phyloP scores from a whole-genome alignment of 2,113 vertebrate genomes.

The Trematocara macrostoma region DNA sequence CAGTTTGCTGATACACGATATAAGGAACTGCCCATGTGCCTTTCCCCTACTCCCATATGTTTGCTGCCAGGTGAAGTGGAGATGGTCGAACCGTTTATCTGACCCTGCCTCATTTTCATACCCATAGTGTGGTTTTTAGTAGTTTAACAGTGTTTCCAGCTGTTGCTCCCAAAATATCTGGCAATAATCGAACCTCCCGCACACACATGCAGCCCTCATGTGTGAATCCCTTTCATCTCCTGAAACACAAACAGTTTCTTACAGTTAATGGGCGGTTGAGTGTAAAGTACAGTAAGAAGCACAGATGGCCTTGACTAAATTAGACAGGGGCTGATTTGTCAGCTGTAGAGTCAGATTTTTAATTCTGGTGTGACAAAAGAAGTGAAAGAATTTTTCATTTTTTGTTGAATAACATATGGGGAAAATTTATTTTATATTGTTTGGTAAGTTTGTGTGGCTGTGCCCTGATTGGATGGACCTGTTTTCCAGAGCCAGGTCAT shows the following conservation, averaged over 20 bases:
- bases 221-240: not conserved
- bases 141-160: not conserved
- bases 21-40: not conserved
- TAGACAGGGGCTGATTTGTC: not conserved
- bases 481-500: not conserved
- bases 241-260: not conserved
- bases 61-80: not conserved
- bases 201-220: not conserved
- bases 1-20: not conserved
- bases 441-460: not conserved
- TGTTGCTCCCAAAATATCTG: not conserved
- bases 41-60: not conserved
- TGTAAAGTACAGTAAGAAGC: not conserved
- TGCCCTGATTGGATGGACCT: not conserved
- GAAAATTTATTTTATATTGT: not conserved
- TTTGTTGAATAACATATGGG: not conserved
- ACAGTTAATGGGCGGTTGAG: not conserved
- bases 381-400: not conserved
- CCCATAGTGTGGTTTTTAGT: not conserved
- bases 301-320: not conserved
- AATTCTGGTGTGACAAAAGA: not conserved
- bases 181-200: not conserved
- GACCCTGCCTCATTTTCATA: not conserved
- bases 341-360: not conserved
- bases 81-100: not conserved